Evolutionary conservation across 2,113 vertebrate species (phyloP).

Genomic region (Agelaius phoeniceus): DNA sequence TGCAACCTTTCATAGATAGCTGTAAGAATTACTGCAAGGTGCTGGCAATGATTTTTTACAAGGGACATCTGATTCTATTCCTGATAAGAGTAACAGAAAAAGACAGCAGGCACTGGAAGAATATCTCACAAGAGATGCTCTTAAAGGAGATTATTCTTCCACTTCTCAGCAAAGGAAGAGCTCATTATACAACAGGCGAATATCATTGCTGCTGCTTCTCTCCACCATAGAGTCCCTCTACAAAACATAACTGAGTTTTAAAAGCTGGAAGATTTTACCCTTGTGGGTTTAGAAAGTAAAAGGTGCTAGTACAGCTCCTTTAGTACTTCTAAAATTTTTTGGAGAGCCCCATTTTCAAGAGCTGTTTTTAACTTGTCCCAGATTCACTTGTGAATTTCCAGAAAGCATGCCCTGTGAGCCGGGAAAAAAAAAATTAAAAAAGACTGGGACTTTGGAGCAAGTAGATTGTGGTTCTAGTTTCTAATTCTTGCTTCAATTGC

Average conservation of each 20-base stretch:
- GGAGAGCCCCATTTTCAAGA: not conserved
- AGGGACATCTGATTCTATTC: not conserved
- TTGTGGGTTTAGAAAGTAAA: not conserved
- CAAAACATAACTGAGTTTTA: not conserved
- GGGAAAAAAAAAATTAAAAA: accelerated
- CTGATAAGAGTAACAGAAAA: not conserved
- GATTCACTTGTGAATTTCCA: not conserved
- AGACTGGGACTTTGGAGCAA: not conserved
- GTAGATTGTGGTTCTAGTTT: not conserved
- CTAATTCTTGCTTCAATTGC: not conserved
- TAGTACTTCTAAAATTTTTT: not conserved
- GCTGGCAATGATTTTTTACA: not conserved
- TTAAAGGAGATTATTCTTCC: not conserved
- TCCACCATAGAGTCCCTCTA: not conserved
- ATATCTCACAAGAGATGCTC: not conserved
- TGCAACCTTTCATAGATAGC: not conserved
- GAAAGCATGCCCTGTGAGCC: not conserved
- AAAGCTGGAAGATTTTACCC: not conserved
- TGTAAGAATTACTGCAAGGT: not conserved
- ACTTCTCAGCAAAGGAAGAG: not conserved
- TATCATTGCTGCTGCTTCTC: not conserved
- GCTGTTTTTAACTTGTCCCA: not conserved
- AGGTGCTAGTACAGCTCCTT: not conserved
- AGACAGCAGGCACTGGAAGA: not conserved
- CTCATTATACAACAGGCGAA: not conserved